A percentile compares a stretch with the other conserved stretches of the same genome.
Conservation (phyloP, 2,113 vertebrate genomes). For the Cololabis saira region DNA sequence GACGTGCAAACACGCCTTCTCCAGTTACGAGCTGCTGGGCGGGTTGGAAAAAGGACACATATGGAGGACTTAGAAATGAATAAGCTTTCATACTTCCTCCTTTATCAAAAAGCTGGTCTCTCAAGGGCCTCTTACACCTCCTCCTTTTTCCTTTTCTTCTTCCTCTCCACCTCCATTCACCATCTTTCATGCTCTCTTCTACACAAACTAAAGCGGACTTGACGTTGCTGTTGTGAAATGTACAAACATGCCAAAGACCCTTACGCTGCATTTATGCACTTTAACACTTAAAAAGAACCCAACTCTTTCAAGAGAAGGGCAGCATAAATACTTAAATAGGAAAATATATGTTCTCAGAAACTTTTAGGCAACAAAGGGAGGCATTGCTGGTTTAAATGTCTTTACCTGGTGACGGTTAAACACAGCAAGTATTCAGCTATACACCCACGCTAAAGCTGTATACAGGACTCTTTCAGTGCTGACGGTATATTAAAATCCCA, state of each 20-base stretch:
- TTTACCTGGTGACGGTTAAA: constrained; percentile 42
- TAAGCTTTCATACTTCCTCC: constrained; percentile 34
- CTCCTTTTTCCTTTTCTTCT: background rate
- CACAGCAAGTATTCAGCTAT: no score
- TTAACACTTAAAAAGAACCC: constrained; percentile 39
- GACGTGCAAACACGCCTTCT: constrained; percentile 58
- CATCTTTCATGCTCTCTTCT: constrained; percentile 5
- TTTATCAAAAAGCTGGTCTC: constrained; percentile 24
- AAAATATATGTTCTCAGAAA: constrained; percentile 57
- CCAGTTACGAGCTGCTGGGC: constrained; percentile 47
- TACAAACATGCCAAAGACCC: constrained; percentile 14
- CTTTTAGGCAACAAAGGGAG: background rate
- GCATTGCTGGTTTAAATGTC: constrained; percentile 33
- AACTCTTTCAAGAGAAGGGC: constrained; percentile 56
- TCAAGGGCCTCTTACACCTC: constrained; percentile 41
- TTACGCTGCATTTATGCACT: constrained; percentile 64
- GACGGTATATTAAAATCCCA: no score
- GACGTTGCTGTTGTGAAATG: background rate
- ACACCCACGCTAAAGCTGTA: no score
- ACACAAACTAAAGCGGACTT: constrained; percentile 34
- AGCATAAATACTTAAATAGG: constrained; percentile 72
- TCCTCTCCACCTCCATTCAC: background rate
- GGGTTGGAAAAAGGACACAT: constrained; percentile 56
- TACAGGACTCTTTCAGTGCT: no score
- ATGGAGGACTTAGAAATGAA: constrained; percentile 34